phyloP scores from a whole-genome alignment of 2,888 invertebrate species.

The Drosophila koepferae region DNA sequence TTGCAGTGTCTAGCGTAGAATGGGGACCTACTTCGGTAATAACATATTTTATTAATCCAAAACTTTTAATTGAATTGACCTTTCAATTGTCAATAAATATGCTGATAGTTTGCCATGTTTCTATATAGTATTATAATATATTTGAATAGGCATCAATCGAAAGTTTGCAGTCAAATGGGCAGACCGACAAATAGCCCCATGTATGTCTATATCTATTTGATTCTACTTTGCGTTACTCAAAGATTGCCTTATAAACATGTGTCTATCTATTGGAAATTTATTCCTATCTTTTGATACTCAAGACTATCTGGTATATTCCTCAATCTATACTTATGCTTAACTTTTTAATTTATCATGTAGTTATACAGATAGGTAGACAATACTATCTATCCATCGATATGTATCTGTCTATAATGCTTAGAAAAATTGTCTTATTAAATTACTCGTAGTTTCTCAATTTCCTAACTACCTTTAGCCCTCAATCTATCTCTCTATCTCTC shows the following conservation, averaged over 20 bases:
- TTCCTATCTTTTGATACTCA: not conserved
- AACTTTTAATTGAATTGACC: conserved; percentile 7
- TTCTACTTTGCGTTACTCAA: not conserved
- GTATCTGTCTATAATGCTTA: too few relatives aligned
- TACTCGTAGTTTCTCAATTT: too few relatives aligned
- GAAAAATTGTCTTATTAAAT: too few relatives aligned
- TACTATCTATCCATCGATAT: too few relatives aligned
- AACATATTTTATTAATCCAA: conserved; percentile 17
- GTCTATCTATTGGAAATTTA: not conserved
- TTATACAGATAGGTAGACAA: too few relatives aligned
- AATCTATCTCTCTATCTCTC: too few relatives aligned
- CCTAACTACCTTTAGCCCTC: too few relatives aligned
- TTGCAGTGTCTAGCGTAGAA: not conserved
- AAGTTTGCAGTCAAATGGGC: too few relatives aligned
- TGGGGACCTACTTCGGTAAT: not conserved
- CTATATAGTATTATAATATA: not conserved
- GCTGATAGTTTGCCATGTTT: not conserved
- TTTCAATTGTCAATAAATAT: not conserved
- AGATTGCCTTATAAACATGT: not conserved
- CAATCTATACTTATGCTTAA: not conserved
- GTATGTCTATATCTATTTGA: not conserved
- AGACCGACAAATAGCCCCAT: too few relatives aligned
- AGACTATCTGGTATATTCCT: not conserved
- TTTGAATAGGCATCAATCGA: not conserved
- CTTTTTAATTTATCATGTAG: too few relatives aligned